A percentile compares a stretch with the other conserved stretches of the same genome.
Conservation (phyloP, 2,797 vertebrate species). For the Rallus crepitans region DNA sequence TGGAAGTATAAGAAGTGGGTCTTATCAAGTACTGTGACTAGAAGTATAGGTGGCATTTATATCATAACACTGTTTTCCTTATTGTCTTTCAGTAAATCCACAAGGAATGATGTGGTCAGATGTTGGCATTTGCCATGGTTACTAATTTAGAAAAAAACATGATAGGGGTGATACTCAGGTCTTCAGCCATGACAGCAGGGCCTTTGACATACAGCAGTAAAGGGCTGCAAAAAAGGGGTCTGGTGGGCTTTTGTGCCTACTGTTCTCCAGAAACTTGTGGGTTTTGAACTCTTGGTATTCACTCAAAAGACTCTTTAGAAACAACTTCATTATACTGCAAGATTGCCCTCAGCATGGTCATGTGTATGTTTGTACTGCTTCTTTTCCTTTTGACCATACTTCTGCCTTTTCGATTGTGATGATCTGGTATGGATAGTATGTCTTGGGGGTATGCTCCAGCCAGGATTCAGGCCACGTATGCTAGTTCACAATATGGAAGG, state of each 20-base stretch:
- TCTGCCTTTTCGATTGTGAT: background rate
- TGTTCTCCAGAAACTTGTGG: background rate
- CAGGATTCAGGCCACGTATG: fast-evolving
- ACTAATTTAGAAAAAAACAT: background rate
- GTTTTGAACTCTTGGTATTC: background rate
- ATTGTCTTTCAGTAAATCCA: background rate
- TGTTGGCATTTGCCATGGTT: background rate
- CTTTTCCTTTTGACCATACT: background rate
- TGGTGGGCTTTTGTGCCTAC: background rate
- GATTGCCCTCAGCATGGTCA: background rate
- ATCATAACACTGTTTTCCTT: background rate
- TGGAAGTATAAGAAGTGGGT: background rate
- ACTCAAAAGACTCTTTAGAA: background rate
- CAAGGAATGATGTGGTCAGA: background rate
- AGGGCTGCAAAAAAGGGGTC: background rate
- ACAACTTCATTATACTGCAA: background rate
- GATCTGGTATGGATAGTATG: background rate
- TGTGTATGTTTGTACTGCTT: background rate
- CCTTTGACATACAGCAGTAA: background rate
- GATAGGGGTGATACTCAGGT: background rate
- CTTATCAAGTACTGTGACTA: background rate
- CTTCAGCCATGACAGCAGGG: background rate
- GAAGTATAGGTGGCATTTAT: background rate
- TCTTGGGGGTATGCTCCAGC: background rate
- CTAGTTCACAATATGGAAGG: background rate